Base-by-base conservation (phyloP, 2,888 invertebrate species). In the Drosophila nr. perissopoda region DNA sequence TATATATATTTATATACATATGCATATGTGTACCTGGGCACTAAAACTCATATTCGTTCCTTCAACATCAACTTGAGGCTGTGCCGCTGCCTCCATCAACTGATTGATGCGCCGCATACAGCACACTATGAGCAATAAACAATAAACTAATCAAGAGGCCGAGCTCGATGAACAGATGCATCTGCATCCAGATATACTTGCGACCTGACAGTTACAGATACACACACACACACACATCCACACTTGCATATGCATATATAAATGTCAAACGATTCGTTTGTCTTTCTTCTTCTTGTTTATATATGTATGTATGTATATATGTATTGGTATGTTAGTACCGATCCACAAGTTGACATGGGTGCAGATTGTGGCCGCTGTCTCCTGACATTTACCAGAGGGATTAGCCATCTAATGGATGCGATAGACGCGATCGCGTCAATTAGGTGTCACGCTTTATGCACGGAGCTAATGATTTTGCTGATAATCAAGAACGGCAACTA, bases 61-160 rank as follows among this genome's bases (percentile, higher is more conserved):
- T 40, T 38, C 38, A 51, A 31, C 51, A 29, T 29, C 13, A 56
- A n/a, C 13, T 64, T 18, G n/a, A 13, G 7, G 8, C 48, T 59
- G 34, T 29, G 16, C 21, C 33, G 16, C 53, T 49, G 25, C 49
- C 49, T 2, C 49, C 56, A 42, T 34, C 60, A 56, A 49, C 83
- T 85, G 83, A 83, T 85, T 85, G 86, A 83, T 83, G 86, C 74
- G 53, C 81, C 78, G 74, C 74, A 71, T 80, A 76, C 73, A 63
- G 56, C 65, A 76, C 51, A 45, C 76, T 51, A 54, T 74, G 76
- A 68, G 54, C 71, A 66, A 69, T 80, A 67, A 86, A 84, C 84
- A 84, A 84, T 85, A 87, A 87, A 87, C 78, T 85, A 85, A 85
- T 85, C 85, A 85, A 87, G 87, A 62, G 73, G 52, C 62, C 25